Evolutionary conservation across 2,888 invertebrate genomes (phyloP).

Genomic region (Hypomecis punctinalis): DNA sequence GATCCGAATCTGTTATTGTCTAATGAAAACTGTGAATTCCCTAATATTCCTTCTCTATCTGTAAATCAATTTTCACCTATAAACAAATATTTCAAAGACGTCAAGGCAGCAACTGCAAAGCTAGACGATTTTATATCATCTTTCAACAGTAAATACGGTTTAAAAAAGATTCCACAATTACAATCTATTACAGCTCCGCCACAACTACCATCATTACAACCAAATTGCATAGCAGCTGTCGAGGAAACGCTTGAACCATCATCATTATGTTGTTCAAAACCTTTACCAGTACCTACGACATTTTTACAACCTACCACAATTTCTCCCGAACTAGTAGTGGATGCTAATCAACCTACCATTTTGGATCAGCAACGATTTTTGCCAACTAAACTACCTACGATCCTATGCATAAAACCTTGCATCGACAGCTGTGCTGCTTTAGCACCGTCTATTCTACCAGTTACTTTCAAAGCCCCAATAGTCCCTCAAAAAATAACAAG

Average conservation of each 20-base stretch:
- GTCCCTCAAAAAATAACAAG: conserved; percentile 6
- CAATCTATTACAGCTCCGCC: background rate
- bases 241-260: background rate
- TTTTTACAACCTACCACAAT: background rate
- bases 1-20: background rate
- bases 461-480: conserved; percentile 10
- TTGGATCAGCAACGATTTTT: background rate
- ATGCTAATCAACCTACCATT: background rate
- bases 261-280: background rate
- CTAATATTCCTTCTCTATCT: conserved; percentile 2
- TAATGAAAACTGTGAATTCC: background rate
- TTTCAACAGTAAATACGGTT: conserved; percentile 5
- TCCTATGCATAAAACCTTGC: background rate
- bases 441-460: background rate
- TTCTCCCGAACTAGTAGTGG: background rate
- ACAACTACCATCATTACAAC: background rate
- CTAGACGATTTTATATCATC: conserved; percentile 19
- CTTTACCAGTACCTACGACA: background rate
- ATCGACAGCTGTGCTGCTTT: background rate
- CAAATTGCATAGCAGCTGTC: background rate
- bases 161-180: background rate
- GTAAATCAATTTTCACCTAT: conserved; percentile 2
- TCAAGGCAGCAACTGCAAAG: conserved; percentile 12
- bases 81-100: conserved; percentile 23
- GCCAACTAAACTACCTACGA: no score